phyloP scores from a whole-genome alignment of 2,888 invertebrate genomes.

The Acrobasis consociella region DNA sequence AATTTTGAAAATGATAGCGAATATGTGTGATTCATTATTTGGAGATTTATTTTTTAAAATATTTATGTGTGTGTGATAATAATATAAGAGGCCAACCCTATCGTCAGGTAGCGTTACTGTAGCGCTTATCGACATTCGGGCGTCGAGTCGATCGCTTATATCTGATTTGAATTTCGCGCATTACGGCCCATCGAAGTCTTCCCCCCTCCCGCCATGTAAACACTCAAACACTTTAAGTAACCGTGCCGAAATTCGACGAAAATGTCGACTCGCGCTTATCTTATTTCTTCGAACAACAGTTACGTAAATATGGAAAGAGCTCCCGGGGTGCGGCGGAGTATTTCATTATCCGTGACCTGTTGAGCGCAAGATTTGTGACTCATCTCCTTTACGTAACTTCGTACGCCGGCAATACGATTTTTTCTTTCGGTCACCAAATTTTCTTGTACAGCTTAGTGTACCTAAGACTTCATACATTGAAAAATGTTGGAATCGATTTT shows the following conservation, averaged over 20 bases:
- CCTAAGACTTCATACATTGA: neutral
- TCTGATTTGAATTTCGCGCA: slow-evolving; percentile 77
- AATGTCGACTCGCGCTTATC: slow-evolving; percentile 62
- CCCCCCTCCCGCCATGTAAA: slow-evolving; percentile 57
- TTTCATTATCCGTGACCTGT: slow-evolving; percentile 79
- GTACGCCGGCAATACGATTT: slow-evolving; percentile 45
- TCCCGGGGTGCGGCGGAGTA: slow-evolving; percentile 65
- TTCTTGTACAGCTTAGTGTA: slow-evolving; percentile 32
- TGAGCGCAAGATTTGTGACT: slow-evolving; percentile 73
- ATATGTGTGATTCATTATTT: no score
- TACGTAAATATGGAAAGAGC: slow-evolving; percentile 73
- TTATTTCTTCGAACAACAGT: slow-evolving; percentile 68
- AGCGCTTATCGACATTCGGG: slow-evolving; percentile 53
- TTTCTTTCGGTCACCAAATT: slow-evolving; percentile 44
- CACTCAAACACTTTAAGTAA: slow-evolving; percentile 66
- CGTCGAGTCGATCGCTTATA: slow-evolving; percentile 66
- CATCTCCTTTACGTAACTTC: slow-evolving; percentile 59
- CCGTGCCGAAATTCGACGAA: slow-evolving; percentile 60
- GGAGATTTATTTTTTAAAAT: neutral
- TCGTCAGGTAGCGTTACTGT: slow-evolving; percentile 48
- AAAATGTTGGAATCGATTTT: neutral
- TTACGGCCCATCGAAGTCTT: slow-evolving; percentile 60
- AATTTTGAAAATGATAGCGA: no score
- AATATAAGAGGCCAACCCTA: slow-evolving; percentile 24
- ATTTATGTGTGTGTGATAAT: neutral